Evolutionary conservation across 2,113 vertebrate genomes (phyloP).

Genomic region (Catagonus wagneri): DNA sequence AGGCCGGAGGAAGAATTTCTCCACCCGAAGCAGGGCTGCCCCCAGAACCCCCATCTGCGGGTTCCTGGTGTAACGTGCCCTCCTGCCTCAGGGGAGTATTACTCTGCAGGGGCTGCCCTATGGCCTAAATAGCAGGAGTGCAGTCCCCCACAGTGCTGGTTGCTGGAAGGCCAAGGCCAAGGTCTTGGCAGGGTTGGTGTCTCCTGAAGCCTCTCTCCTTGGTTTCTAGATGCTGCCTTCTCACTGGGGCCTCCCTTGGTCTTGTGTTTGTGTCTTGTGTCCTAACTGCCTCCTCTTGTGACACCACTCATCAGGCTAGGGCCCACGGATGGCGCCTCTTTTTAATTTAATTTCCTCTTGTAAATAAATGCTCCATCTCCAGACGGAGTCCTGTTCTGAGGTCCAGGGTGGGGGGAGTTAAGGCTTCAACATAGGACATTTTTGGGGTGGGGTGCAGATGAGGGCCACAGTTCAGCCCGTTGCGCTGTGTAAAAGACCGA

Average conservation of each 20-base stretch:
- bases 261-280: neutral
- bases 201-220: neutral
- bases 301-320: neutral
- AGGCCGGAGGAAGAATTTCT: neutral
- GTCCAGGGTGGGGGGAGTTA: neutral
- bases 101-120: neutral
- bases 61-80: neutral
- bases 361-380: neutral
- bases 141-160: neutral
- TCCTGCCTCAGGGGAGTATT: neutral
- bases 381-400: neutral
- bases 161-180: neutral
- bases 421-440: neutral
- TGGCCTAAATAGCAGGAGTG: neutral
- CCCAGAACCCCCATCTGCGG: neutral
- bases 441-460: fast-evolving
- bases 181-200: neutral
- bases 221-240: neutral
- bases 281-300: neutral
- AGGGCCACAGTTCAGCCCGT: neutral
- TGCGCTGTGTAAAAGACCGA: neutral
- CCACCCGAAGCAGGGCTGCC: neutral
- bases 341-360: neutral
- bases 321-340: neutral
- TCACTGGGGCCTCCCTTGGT: neutral